Conservation (phyloP, 2,797 vertebrate species). For the Mareca strepera region DNA sequence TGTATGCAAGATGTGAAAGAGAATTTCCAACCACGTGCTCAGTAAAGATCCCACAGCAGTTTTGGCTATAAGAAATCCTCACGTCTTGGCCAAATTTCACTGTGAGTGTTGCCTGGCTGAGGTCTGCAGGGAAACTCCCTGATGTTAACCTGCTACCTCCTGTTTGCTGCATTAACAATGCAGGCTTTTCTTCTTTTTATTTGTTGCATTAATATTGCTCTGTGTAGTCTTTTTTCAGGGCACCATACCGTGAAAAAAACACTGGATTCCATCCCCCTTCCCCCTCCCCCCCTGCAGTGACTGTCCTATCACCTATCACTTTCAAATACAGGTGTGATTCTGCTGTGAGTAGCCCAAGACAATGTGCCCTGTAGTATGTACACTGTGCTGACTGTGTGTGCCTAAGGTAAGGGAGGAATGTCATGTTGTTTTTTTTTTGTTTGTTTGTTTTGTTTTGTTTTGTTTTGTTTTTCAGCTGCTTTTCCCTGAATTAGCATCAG, state of each 20-base stretch:
- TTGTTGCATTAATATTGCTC: not conserved
- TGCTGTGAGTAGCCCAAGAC: accelerated
- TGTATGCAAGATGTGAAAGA: not conserved
- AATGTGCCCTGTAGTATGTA: not conserved
- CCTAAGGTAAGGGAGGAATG: not conserved
- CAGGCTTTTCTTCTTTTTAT: not conserved
- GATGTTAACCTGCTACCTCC: not conserved
- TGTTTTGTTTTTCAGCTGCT: not conserved
- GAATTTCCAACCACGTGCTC: not conserved
- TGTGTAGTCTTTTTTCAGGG: not conserved
- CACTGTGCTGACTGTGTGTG: accelerated
- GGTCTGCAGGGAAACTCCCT: not conserved
- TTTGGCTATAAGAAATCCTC: not conserved
- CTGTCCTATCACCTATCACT: not conserved
- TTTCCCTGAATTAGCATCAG: not conserved
- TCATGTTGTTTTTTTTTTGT: accelerated
- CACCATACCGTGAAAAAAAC: not conserved
- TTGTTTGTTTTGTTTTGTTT: not conserved
- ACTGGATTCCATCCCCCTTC: not conserved
- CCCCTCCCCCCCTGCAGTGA: not conserved
- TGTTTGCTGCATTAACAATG: not conserved
- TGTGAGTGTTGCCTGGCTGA: not conserved
- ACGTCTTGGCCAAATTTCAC: not conserved
- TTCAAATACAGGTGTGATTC: not conserved
- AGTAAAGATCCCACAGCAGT: not conserved